Conservation (phyloP, 92 coral and sea anemone genomes). For the Meandrina meandrites region DNA sequence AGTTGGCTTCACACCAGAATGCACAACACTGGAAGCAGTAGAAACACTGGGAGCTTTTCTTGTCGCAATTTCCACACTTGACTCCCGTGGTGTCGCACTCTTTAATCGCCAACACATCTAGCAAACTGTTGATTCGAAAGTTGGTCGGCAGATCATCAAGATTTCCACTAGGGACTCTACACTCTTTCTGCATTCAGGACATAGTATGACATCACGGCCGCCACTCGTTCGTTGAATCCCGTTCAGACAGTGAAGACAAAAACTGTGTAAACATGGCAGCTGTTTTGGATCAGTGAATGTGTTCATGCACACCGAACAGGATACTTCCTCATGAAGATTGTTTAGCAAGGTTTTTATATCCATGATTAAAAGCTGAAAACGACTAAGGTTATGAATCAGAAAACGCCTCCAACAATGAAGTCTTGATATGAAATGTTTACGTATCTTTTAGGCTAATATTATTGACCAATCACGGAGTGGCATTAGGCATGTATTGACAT, state of each 20-base stretch:
- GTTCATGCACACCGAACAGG: slow-evolving; percentile 37
- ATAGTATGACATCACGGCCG: not conserved
- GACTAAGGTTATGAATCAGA: not conserved
- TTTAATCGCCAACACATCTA: slow-evolving; percentile 15
- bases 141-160: not conserved
- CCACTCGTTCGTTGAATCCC: not conserved
- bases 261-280: slow-evolving; percentile 47
- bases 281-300: slow-evolving; percentile 39
- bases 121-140: not conserved
- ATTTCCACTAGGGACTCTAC: not conserved
- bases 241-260: slow-evolving; percentile 21
- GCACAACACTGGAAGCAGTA: slow-evolving; percentile 20
- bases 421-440: no score
- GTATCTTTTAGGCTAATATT: no score
- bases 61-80: slow-evolving; percentile 29
- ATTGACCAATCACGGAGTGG: no score
- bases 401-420: no score
- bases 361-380: not conserved
- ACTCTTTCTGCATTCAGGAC: not conserved
- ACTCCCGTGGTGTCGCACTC: not conserved
- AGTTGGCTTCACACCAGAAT: slow-evolving; percentile 23
- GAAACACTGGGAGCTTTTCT: not conserved
- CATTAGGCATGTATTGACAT: not conserved
- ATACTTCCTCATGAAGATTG: slow-evolving; percentile 25
- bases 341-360: slow-evolving; percentile 15